Evolutionary conservation across 1,140 invertebrate genomes (phyloP).

Genomic region (Capitella teleta): DNA sequence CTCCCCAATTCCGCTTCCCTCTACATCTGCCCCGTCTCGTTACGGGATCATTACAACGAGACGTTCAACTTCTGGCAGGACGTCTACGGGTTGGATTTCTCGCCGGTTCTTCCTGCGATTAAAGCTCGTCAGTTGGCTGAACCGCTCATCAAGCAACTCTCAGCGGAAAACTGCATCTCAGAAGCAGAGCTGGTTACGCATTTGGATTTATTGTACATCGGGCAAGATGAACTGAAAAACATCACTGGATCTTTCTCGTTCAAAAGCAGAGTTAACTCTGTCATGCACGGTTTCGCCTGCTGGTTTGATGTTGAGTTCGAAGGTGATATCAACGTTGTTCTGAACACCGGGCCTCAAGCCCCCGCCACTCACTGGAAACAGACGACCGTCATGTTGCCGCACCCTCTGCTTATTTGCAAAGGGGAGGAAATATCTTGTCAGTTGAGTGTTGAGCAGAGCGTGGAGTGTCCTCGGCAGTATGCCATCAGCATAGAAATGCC

Average conservation of each 20-base stretch:
- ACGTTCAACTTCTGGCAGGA: slow-evolving; percentile 30
- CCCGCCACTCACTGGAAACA: slow-evolving; percentile 11
- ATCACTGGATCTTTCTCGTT: slow-evolving; percentile 20
- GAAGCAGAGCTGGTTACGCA: slow-evolving; percentile 17
- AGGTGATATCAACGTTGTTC: slow-evolving; percentile 8
- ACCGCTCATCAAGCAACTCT: slow-evolving; percentile 21
- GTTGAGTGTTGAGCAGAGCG: neutral
- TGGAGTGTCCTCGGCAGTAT: slow-evolving; percentile 3
- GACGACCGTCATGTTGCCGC: slow-evolving; percentile 8
- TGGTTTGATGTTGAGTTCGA: slow-evolving; percentile 36
- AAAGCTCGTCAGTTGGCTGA: slow-evolving; percentile 7
- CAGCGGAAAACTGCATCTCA: slow-evolving; percentile 17
- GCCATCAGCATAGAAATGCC: slow-evolving; percentile 7
- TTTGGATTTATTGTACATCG: slow-evolving; percentile 27
- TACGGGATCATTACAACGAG: slow-evolving; percentile 17
- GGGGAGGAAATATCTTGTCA: slow-evolving; percentile 2
- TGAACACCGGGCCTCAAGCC: slow-evolving; percentile 10
- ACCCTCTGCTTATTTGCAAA: slow-evolving; percentile 5
- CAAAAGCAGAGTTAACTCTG: slow-evolving; percentile 15
- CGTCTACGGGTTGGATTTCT: slow-evolving; percentile 34
- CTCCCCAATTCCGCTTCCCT: slow-evolving; percentile 26
- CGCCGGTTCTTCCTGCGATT: slow-evolving; percentile 17
- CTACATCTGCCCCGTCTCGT: slow-evolving; percentile 19
- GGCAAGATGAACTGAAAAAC: slow-evolving; percentile 19
- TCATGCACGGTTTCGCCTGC: slow-evolving; percentile 27